Conservation (phyloP, 2,113 vertebrate genomes). For the Tonatia bakeri region DNA sequence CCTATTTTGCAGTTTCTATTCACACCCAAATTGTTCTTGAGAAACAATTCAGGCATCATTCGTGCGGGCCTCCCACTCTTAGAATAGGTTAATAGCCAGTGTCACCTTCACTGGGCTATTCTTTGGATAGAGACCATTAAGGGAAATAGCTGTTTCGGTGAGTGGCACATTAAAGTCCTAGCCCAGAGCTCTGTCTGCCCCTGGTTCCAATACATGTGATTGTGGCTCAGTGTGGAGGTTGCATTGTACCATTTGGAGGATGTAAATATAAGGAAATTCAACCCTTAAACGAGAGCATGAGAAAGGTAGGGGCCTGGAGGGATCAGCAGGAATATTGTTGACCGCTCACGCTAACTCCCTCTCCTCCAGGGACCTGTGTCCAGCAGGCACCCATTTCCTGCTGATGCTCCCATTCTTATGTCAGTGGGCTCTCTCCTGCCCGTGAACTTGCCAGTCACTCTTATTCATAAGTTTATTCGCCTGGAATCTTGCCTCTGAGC, state of each 20-base stretch:
- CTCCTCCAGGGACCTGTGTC: background rate
- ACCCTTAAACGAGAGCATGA: background rate
- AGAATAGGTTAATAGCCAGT: slow-evolving; percentile 67
- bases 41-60: slow-evolving; percentile 62
- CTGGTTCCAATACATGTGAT: background rate
- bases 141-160: slow-evolving; percentile 64
- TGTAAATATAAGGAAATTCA: background rate
- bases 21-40: slow-evolving; percentile 70
- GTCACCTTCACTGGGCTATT: slow-evolving; percentile 61
- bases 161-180: slow-evolving; percentile 68
- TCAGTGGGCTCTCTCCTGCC: background rate
- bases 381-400: background rate
- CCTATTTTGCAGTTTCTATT: slow-evolving; percentile 61
- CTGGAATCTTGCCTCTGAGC: background rate
- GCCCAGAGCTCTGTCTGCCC: slow-evolving; percentile 56
- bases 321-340: background rate
- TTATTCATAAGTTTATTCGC: background rate
- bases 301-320: background rate
- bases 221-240: background rate
- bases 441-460: background rate
- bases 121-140: slow-evolving; percentile 67
- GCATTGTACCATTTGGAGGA: background rate
- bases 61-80: slow-evolving; percentile 48
- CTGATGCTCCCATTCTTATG: background rate
- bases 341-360: background rate